These are phyloP conservation scores for Tenthredo amoena DNA, from an alignment of 2,888 invertebrate species.

Conservation along the genomic window DNA sequence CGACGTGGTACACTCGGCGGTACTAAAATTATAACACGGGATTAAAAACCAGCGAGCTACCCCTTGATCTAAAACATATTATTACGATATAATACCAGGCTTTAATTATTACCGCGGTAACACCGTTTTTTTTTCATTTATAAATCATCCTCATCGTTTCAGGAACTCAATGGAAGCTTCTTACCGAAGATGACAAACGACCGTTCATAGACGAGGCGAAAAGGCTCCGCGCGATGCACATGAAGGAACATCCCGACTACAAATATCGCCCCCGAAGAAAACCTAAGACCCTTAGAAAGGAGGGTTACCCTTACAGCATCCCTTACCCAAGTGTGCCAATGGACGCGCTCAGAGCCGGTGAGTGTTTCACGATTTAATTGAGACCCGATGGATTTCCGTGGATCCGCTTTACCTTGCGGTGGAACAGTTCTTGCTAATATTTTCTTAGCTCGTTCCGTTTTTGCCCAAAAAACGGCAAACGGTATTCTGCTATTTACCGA, in stretches of 20 bases:
- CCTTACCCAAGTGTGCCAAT: slow-evolving; percentile 95
- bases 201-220: slow-evolving; percentile 99
- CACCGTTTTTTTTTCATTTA: background rate
- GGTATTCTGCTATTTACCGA: no score
- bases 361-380: background rate
- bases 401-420: background rate
- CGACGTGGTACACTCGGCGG: background rate
- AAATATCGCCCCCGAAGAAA: slow-evolving; percentile 95
- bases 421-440: background rate
- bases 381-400: background rate
- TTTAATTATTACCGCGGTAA: background rate
- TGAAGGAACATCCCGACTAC: slow-evolving; percentile 97
- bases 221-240: slow-evolving; percentile 94
- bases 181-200: slow-evolving; percentile 96
- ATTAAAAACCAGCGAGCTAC: background rate
- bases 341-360: slow-evolving; percentile 92
- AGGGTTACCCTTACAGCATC: slow-evolving; percentile 95
- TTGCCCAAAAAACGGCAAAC: no score
- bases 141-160: slow-evolving; percentile 55
- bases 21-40: background rate
- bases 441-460: background rate
- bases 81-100: no score
- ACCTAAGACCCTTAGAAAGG: slow-evolving; percentile 92
- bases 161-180: slow-evolving; percentile 97
- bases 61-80: background rate